Conservation (phyloP, 2,113 vertebrate genomes). For the Thymallus thymallus region DNA sequence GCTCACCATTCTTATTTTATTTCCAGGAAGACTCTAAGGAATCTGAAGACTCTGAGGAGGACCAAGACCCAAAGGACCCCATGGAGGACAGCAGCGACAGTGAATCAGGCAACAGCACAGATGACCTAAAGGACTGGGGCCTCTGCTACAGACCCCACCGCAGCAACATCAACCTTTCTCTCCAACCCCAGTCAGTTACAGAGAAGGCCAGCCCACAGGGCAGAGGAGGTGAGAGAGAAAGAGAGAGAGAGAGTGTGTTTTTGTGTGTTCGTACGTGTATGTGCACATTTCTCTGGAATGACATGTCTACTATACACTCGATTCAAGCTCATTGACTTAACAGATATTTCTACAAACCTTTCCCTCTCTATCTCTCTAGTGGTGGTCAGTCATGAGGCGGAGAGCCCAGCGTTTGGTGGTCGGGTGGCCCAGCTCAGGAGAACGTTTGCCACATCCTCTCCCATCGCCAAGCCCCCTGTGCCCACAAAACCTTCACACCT, state of each 20-base stretch:
- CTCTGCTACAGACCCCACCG: conserved; percentile 46
- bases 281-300: not conserved
- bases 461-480: conserved; percentile 44
- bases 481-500: conserved; percentile 64
- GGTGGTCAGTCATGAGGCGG: not conserved
- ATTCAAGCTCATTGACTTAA: not conserved
- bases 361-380: not conserved
- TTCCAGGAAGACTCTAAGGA: conserved; percentile 34
- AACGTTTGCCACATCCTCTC: conserved; percentile 29
- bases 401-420: conserved; percentile 19
- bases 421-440: conserved; percentile 60
- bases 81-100: conserved; percentile 51
- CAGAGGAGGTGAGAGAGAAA: conserved; percentile 59
- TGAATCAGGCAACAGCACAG: conserved; percentile 55
- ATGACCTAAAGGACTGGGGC: conserved; percentile 46
- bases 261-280: not conserved
- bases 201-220: conserved; percentile 34
- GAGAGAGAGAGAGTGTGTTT: conserved; percentile 15
- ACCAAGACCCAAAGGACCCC: conserved; percentile 44
- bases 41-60: conserved; percentile 50
- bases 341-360: too few species aligned
- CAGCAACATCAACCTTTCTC: conserved; percentile 46
- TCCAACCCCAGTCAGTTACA: conserved; percentile 41
- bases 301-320: not conserved
- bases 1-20: not conserved